Percentiles rank a stretch among this genome's conserved stretches.
Evolutionary conservation across 1,140 invertebrate species (phyloP).

Genomic region (Thaumatotibia leucotreta): DNA sequence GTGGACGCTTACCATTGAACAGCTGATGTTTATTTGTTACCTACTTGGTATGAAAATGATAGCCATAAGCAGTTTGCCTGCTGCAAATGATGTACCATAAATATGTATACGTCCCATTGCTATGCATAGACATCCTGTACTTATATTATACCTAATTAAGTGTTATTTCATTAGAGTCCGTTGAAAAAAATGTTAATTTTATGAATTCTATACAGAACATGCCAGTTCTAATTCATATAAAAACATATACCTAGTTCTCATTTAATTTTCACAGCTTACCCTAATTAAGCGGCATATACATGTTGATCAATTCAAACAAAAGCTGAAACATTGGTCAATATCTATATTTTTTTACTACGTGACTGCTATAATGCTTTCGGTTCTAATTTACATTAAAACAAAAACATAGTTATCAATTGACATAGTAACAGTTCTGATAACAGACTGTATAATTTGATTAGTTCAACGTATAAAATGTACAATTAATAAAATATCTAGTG

Average conservation of each 20-base stretch:
- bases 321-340: neutral
- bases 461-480: neutral
- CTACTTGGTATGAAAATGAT: no score
- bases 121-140: no score
- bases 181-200: no score
- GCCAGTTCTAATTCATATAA: neutral
- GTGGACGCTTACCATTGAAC: no score
- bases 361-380: neutral
- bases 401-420: conserved; percentile 3
- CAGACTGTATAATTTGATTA: neutral
- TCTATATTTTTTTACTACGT: neutral
- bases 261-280: neutral
- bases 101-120: no score
- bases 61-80: no score
- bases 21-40: no score
- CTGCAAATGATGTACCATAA: no score
- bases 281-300: neutral
- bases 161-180: no score
- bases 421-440: neutral
- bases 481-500: conserved; percentile 11
- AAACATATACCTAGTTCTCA: neutral
- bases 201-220: no score
- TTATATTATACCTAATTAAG: no score
- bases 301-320: neutral
- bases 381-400: neutral